Conservation (phyloP, 2,888 invertebrate species). For the Parnassius glacialis region DNA sequence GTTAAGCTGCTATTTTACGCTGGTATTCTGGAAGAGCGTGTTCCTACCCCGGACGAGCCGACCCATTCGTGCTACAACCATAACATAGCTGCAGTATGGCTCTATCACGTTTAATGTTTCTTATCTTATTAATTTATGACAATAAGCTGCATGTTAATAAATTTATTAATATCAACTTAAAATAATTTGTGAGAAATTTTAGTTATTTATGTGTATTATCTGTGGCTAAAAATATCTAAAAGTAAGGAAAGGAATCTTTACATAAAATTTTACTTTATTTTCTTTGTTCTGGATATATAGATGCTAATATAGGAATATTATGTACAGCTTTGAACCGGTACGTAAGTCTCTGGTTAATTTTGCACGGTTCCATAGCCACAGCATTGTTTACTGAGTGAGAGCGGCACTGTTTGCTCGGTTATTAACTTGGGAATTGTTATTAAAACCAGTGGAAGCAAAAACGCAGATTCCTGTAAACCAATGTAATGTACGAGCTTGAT, state of each 20-base stretch:
- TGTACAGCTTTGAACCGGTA: slow-evolving; percentile 13
- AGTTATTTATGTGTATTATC: no score
- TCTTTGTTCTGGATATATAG: slow-evolving; percentile 5
- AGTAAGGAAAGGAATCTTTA: not conserved
- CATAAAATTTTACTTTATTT: not conserved
- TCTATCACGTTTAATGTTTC: no score
- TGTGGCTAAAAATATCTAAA: not conserved
- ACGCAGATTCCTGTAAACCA: slow-evolving; percentile 21
- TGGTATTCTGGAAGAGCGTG: no score
- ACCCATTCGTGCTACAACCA: no score
- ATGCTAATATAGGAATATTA: not conserved
- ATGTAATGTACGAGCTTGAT: slow-evolving; percentile 11
- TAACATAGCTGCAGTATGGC: no score
- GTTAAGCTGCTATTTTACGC: no score
- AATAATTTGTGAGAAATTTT: no score
- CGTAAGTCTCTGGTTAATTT: slow-evolving; percentile 48
- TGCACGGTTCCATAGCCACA: slow-evolving; percentile 47
- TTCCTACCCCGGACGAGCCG: no score
- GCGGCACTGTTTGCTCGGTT: slow-evolving; percentile 50
- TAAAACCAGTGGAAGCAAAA: slow-evolving; percentile 49
- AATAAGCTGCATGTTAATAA: no score
- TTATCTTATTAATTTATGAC: no score
- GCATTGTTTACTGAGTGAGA: slow-evolving; percentile 52
- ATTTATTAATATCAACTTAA: no score
- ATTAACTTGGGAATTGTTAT: slow-evolving; percentile 64